These are phyloP conservation scores for Leptodactylus fuscus DNA, from an alignment of 2,113 vertebrate genomes.

Conservation along the genomic window DNA sequence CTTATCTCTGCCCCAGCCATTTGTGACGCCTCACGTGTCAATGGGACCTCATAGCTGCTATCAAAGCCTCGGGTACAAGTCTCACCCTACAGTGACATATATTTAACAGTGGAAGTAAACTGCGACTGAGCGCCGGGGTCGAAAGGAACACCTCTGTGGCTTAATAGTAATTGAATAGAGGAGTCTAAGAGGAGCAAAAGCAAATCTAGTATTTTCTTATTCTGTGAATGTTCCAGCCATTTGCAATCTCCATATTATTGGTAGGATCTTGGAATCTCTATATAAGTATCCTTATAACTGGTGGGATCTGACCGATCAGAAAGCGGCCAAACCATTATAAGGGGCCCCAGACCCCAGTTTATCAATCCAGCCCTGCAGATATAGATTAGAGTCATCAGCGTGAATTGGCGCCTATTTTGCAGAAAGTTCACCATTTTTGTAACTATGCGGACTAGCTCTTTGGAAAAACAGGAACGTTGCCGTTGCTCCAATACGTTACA, in stretches of 20 bases:
- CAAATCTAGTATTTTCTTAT: background rate
- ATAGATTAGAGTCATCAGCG: too few species aligned
- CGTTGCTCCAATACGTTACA: too few species aligned
- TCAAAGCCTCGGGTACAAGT: constrained; percentile 34
- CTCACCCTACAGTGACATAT: constrained; percentile 33
- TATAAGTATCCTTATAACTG: too few species aligned
- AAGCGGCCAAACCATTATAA: too few species aligned
- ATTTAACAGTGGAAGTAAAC: constrained; percentile 44
- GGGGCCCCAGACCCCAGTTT: too few species aligned
- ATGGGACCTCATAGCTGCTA: constrained; percentile 9
- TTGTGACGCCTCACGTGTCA: constrained; percentile 53
- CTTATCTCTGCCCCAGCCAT: constrained; percentile 42
- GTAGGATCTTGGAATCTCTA: too few species aligned
- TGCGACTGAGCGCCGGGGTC: background rate
- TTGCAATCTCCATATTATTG: too few species aligned
- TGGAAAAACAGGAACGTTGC: too few species aligned
- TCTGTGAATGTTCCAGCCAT: background rate
- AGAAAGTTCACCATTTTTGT: too few species aligned
- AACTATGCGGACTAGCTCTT: too few species aligned
- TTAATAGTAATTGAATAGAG: constrained; percentile 3
- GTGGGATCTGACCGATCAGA: background rate
- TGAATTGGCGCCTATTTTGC: too few species aligned
- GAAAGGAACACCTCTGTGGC: background rate
- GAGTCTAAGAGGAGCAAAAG: background rate
- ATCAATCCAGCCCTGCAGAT: too few species aligned